Evolutionary conservation across 2,797 vertebrate genomes (phyloP), one percentile per base, ranked within the genome.

Genomic region (Jordanella pulchra): DNA sequence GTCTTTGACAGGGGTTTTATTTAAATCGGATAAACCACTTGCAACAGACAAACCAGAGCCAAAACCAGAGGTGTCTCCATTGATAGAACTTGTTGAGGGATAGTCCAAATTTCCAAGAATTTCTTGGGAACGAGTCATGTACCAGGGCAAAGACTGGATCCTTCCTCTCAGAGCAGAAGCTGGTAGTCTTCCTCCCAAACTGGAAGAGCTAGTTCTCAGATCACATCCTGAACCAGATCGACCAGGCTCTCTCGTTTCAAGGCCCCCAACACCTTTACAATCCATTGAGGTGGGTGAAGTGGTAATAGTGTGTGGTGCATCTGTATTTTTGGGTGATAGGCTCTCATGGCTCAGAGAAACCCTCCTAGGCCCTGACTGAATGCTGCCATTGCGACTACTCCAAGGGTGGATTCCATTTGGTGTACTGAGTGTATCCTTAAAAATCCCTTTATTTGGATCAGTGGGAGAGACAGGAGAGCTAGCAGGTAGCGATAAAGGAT

Each of bases 81-180:
- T 93, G 72, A 94, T 91, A 63, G 92, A 93, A 80, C 87, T 92
- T 0, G 84, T 90, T 17, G 91, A 93, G 10, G 93, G 92, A 81
- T 95, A 93, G 80, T 94, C 94, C 47, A 93, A 69, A 71, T 93
- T 94, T 71, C 94, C 93, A 48, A 95, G 87, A 81, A 94, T 95
- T 87, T 95, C 95, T 75, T 95, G 95, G 61, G 95, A 95, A 56
- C 94, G 91, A 30, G 95, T 95, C 91, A 95, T 95, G 86, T 95
- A 95, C 94, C 93, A 95, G n/a, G 95, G 95, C 69, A 95, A 87
- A 79, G 93, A 92, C 84, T 95, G 95, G 73, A 95, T 95, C 85
- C 91, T 94, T 21, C 94, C 94, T 80, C 94, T 91, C 32, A 95
- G 79, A 30, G 93, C 94, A 47, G 94, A 93, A 14, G 94, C 95